Evolutionary conservation across 2,113 vertebrate genomes (phyloP).

Genomic region (Plecotus auritus): DNA sequence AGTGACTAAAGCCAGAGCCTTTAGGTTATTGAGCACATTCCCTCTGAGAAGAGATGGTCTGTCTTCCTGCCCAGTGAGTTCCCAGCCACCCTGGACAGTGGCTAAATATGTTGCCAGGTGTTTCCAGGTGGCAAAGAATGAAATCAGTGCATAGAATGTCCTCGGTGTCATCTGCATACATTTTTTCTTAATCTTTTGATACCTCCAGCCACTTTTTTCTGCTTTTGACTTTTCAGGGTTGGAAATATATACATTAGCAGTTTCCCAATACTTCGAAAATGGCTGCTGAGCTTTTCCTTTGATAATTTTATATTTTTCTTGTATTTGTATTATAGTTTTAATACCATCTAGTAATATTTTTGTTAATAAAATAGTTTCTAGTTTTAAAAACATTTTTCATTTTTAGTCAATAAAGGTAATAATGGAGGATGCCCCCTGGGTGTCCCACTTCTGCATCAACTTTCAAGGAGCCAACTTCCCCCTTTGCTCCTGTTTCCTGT

Average conservation of each 20-base stretch:
- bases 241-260: background rate
- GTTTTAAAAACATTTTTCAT: background rate
- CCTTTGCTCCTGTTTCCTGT: background rate
- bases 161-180: background rate
- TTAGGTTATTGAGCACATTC: background rate
- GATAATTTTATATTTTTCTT: background rate
- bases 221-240: background rate
- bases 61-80: background rate
- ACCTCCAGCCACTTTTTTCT: background rate
- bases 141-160: background rate
- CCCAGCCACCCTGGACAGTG: background rate
- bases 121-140: conserved; percentile 2
- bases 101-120: background rate
- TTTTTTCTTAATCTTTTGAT: background rate
- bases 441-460: background rate
- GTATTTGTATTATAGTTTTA: background rate
- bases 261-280: background rate
- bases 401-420: background rate
- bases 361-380: background rate
- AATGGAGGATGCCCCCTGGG: background rate
- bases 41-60: background rate
- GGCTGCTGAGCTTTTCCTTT: background rate
- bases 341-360: background rate
- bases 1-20: background rate
- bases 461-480: background rate